Evolutionary conservation across 2,797 vertebrate genomes (phyloP), one percentile per base, ranked within the genome.

Genomic region (Orestias chungarensis): DNA sequence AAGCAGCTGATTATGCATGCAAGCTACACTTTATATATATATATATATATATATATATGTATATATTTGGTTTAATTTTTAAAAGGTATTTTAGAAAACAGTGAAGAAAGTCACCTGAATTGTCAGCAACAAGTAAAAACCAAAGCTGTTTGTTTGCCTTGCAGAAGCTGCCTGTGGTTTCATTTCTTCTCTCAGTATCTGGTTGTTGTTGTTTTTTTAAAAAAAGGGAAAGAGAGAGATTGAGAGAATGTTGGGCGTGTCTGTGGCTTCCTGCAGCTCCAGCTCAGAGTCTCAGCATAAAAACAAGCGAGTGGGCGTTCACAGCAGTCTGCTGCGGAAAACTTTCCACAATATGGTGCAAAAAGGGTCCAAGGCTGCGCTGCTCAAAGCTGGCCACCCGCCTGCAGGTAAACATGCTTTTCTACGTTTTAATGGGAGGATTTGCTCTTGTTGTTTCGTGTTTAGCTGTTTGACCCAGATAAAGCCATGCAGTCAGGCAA

Each of bases 301-400:
- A 91, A 87, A 78, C 86, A 86, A 68, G 62, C 10, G 11, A 71
- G 87, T 77, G 83, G 82, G 81, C 81, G 83, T 72, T 1, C 47
- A 7, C 4, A 0, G 1, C 7, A 43, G 46, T 67, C 80, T 33
- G 6, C 1, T 78, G 43, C 29, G 65, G 67, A 46, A 73, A 79
- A 80, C n/a, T 81, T 78, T 73, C 46, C 0, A 25, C 6, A 46
- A 88, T 65, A 94, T 94, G 93, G 93, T 93, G 80, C 93, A 93
- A 47, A 82, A 93, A 52, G 29, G 87, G 29, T 72, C 86, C 18
- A 94, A 88, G 25, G 6, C 67, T 31, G 66, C 78, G 20, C 0
- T 78, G 27, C 87, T 95, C 69, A 95, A 92, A 49, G 95, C 91
- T 49, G 95, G 94, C 0, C 95, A 94, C 52, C 93, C 87, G 35